phyloP scores from a whole-genome alignment of 2,888 invertebrate species.

The Litoditis marina region DNA sequence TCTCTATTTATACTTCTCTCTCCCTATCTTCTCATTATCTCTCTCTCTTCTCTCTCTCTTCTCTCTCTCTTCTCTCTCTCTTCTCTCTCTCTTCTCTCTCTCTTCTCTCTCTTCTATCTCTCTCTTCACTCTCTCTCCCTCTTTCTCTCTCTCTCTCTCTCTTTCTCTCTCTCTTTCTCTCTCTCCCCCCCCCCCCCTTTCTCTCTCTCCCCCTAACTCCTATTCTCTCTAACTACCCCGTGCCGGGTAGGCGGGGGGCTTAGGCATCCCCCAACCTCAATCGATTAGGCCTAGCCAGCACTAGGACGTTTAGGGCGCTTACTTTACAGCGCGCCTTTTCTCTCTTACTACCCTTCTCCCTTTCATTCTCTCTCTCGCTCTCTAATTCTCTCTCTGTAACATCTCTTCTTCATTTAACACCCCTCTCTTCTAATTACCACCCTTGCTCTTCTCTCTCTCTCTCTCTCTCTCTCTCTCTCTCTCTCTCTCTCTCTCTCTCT shows the following conservation, averaged over 20 bases:
- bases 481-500: too few relatives aligned
- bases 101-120: constrained; percentile 7
- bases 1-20: neutral
- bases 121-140: constrained; percentile 3
- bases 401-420: too few relatives aligned
- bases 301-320: too few relatives aligned
- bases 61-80: neutral
- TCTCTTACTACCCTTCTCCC: too few relatives aligned
- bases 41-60: constrained; percentile 3
- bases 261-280: too few relatives aligned
- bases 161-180: constrained; percentile 8
- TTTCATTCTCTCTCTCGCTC: too few relatives aligned
- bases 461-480: too few relatives aligned
- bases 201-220: constrained; percentile 6
- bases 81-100: neutral
- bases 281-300: too few relatives aligned
- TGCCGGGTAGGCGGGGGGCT: constrained; percentile 10
- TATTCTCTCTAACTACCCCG: neutral
- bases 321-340: too few relatives aligned
- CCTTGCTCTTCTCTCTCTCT: too few relatives aligned
- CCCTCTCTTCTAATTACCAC: too few relatives aligned
- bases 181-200: constrained; percentile 12
- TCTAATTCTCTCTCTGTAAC: too few relatives aligned
- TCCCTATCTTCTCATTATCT: neutral
- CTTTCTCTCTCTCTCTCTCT: constrained; percentile 4